These are phyloP conservation scores for Scotopteryx bipunctaria DNA, from an alignment of 2,888 invertebrate genomes.

Conservation along the genomic window DNA sequence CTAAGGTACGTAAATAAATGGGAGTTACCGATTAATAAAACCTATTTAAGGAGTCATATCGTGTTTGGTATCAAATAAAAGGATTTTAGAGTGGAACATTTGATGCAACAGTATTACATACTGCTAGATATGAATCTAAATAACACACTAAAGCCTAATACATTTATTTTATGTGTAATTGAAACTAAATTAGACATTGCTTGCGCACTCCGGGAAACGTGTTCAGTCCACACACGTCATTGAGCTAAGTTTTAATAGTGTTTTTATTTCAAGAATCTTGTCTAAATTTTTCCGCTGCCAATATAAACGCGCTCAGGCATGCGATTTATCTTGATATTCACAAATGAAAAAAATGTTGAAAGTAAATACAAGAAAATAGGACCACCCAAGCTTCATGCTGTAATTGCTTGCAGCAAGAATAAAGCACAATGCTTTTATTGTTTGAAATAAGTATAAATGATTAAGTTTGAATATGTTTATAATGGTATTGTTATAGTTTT, in stretches of 20 bases:
- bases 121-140: constrained; percentile 39
- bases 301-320: constrained; percentile 25
- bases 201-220: constrained; percentile 42
- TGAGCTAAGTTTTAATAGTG: constrained; percentile 34
- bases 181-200: constrained; percentile 69
- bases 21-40: too few species aligned
- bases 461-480: too few species aligned
- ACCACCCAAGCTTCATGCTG: too few species aligned
- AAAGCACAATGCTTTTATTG: too few species aligned
- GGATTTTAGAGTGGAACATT: too few species aligned
- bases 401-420: too few species aligned
- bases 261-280: constrained; percentile 33
- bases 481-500: too few species aligned
- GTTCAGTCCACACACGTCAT: constrained; percentile 29
- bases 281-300: constrained; percentile 27
- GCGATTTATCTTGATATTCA: constrained; percentile 19
- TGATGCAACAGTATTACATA: constrained; percentile 36
- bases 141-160: constrained; percentile 61
- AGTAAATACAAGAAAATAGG: background rate
- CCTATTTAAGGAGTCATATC: too few species aligned
- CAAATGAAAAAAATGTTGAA: background rate
- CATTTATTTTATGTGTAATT: constrained; percentile 76
- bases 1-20: too few species aligned
- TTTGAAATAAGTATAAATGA: too few species aligned
- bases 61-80: too few species aligned